Evolutionary conservation across 2,797 vertebrate species (phyloP).

Genomic region (Gila robusta): DNA sequence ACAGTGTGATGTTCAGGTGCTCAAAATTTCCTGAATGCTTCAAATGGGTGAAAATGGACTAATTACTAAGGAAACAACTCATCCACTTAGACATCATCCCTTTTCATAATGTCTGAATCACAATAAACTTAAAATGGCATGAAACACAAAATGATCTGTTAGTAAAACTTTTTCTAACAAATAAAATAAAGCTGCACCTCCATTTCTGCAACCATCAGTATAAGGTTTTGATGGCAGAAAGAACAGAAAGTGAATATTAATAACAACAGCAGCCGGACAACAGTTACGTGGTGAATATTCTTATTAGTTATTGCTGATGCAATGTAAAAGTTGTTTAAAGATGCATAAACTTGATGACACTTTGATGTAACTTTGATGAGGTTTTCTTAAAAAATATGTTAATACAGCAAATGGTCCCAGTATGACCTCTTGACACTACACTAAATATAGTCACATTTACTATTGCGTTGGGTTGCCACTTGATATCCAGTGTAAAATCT

Average conservation of each 20-base stretch:
- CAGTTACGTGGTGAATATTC: background rate
- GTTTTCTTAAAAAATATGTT: background rate
- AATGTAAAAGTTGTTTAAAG: background rate
- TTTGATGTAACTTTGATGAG: background rate
- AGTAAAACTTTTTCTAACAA: background rate
- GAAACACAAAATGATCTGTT: background rate
- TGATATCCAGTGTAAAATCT: background rate
- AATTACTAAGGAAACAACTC: background rate
- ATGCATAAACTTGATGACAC: background rate
- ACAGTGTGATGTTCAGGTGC: background rate
- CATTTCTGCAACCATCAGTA: background rate
- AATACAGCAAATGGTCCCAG: background rate
- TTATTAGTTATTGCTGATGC: background rate
- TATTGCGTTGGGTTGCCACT: background rate
- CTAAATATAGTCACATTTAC: background rate
- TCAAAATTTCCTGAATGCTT: background rate
- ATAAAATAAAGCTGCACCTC: background rate
- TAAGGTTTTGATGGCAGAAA: background rate
- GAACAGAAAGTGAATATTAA: slow-evolving; percentile 6
- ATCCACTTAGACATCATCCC: no score
- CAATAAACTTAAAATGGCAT: background rate
- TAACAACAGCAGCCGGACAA: background rate
- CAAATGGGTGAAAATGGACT: background rate
- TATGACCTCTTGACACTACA: background rate
- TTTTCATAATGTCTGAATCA: background rate